Evolutionary conservation across 1,140 invertebrate species (phyloP).

Genomic region (Odontomachus brunneus): DNA sequence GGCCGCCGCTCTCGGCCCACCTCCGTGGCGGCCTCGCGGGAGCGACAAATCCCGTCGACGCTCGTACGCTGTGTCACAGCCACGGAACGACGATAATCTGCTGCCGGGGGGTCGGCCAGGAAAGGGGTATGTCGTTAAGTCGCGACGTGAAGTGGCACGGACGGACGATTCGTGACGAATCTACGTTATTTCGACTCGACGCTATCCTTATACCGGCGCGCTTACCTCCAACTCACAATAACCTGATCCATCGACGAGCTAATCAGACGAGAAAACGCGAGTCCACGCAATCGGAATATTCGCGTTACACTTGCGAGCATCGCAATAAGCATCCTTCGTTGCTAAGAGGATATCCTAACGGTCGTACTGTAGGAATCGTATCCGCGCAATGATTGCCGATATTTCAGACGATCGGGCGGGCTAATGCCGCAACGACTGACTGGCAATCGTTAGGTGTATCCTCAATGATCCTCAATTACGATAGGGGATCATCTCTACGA

Average conservation of each 20-base stretch:
- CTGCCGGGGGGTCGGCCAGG: conserved; percentile 55
- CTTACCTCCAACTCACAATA: no score
- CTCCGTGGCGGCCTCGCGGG: conserved; percentile 59
- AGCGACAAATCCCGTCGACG: conserved; percentile 69
- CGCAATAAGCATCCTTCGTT: neutral
- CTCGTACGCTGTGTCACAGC: conserved; percentile 56
- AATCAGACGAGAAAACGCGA: neutral
- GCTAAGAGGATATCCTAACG: conserved; percentile 11
- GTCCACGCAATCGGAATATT: neutral
- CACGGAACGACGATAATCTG: conserved; percentile 69
- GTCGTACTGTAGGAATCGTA: conserved; percentile 23
- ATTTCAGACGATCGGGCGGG: conserved; percentile 15
- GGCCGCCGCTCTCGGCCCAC: conserved; percentile 40
- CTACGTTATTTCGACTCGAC: conserved; percentile 16
- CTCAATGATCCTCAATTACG: conserved; percentile 53
- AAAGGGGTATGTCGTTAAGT: conserved; percentile 56
- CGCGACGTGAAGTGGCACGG: conserved; percentile 20
- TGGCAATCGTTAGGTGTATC: conserved; percentile 19
- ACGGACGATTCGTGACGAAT: conserved; percentile 50
- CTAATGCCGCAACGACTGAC: conserved; percentile 20
- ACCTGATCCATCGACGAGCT: conserved; percentile 4
- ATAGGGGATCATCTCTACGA: conserved; percentile 38
- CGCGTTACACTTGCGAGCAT: neutral
- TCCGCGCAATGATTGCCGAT: conserved; percentile 34
- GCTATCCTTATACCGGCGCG: no score